Evolutionary conservation across 1,140 invertebrate genomes (phyloP), one percentile per base, ranked within the genome.

Genomic region (Drosophila sp.): DNA sequence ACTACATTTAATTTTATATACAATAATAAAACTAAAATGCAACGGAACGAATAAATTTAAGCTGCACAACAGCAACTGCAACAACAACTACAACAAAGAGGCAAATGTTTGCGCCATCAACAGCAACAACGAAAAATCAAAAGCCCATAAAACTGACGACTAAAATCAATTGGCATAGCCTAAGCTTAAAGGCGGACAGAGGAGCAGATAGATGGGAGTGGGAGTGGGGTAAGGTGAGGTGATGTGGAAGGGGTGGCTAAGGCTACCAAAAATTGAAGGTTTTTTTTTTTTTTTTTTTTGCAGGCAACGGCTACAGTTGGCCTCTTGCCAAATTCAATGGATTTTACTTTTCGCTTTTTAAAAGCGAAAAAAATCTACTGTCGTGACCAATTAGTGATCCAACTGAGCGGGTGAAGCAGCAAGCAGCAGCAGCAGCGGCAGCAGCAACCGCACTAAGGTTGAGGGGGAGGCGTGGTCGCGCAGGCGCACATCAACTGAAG

Each of bases 281-380:
- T 86, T 87, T 68, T 65, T 47, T 32, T n/a, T 60, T 3, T 44
- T 44, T 5, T 44, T 4, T 5, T 44, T 6, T 47, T 17, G 60
- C 60, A 58, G 67, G 58, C 73, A 66, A 71, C 44, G 44, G 44
- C 25, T 50, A 71, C 63, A 35, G 71, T 69, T 75, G 68, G 83
- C 75, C 66, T 87, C 84, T 87, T 87, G 84, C 84, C 84, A 89
- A 87, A 87, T 89, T 87, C 84, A 89, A 87, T 87, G 84, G 84
- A 80, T 89, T 87, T 87, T 89, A 89, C 80, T 87, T 87, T 87
- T 89, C 70, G 83, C 78, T 87, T 87, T 73, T 57, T 57, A 64
- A 75, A 85, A 65, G 55, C 55, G 61, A 60, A 29, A 47, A 32
- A 44, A 56, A 33, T 75, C 84, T 73, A 73, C 83, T 87, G 84